phyloP scores from a whole-genome alignment of 2,797 vertebrate genomes.

The Oryzias sinensis region DNA sequence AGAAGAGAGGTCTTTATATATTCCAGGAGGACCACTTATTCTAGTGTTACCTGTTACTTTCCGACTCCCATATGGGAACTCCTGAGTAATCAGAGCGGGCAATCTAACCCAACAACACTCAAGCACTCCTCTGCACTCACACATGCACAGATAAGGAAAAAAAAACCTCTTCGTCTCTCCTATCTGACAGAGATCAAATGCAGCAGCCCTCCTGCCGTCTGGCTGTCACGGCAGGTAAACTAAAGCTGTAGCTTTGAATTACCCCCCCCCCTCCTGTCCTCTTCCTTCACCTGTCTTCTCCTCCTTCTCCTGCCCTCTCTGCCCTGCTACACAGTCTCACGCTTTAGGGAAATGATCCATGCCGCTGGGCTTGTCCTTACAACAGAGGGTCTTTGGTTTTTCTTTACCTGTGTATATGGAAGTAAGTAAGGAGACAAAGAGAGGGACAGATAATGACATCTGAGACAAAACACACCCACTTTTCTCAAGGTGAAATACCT shows the following conservation, averaged over 20 bases:
- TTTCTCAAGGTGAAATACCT: background rate
- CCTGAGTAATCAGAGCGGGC: constrained; percentile 64
- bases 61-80: constrained; percentile 76
- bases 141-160: constrained; percentile 16
- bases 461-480: background rate
- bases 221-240: constrained; percentile 73
- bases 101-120: constrained; percentile 76
- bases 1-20: constrained; percentile 63
- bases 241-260: constrained; percentile 77
- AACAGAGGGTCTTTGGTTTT: constrained; percentile 1
- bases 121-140: constrained; percentile 38
- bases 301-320: constrained; percentile 31
- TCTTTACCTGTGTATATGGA: background rate
- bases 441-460: background rate
- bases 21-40: constrained; percentile 76
- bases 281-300: constrained; percentile 31
- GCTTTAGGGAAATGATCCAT: constrained; percentile 37
- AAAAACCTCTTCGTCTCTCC: constrained; percentile 21
- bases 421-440: constrained; percentile 2
- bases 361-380: constrained; percentile 23
- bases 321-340: constrained; percentile 35
- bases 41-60: constrained; percentile 77
- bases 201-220: constrained; percentile 66
- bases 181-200: constrained; percentile 67
- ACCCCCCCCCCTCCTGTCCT: constrained; percentile 44